A percentile compares a stretch with the other conserved stretches of the same genome.
Conservation (phyloP, 2,113 vertebrate species). For the Rhabdomys dilectus region DNA sequence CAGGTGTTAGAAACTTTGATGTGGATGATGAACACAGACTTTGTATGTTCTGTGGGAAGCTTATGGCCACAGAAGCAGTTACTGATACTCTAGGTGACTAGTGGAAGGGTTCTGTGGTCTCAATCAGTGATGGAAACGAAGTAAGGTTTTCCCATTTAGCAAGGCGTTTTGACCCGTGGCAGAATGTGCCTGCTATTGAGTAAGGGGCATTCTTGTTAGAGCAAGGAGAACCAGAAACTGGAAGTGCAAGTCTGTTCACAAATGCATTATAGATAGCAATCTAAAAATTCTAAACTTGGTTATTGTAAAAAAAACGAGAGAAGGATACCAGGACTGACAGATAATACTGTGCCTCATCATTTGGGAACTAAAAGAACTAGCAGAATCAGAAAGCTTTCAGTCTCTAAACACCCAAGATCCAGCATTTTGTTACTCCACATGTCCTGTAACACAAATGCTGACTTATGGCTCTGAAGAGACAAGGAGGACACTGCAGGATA, state of each 20-base stretch:
- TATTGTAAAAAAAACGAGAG: neutral
- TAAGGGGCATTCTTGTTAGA: neutral
- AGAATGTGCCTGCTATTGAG: neutral
- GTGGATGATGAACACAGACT: neutral
- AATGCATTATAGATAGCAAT: neutral
- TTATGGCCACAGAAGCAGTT: neutral
- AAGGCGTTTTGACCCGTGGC: neutral
- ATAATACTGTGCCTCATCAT: neutral
- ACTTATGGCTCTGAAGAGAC: neutral
- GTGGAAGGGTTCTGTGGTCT: neutral
- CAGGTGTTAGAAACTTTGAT: neutral
- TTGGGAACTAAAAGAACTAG: neutral
- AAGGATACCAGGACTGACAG: neutral
- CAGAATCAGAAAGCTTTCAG: neutral
- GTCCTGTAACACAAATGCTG: neutral
- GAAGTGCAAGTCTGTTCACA: neutral
- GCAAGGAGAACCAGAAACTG: neutral
- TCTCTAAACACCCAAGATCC: neutral
- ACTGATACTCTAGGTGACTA: neutral
- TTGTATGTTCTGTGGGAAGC: neutral
- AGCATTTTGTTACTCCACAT: neutral
- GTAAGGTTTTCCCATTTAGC: neutral
- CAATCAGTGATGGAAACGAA: neutral
- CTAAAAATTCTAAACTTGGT: neutral
- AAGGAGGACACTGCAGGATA: neutral